Base-by-base conservation (phyloP, 2,888 invertebrate genomes). In the Callyntrura sp. region DNA sequence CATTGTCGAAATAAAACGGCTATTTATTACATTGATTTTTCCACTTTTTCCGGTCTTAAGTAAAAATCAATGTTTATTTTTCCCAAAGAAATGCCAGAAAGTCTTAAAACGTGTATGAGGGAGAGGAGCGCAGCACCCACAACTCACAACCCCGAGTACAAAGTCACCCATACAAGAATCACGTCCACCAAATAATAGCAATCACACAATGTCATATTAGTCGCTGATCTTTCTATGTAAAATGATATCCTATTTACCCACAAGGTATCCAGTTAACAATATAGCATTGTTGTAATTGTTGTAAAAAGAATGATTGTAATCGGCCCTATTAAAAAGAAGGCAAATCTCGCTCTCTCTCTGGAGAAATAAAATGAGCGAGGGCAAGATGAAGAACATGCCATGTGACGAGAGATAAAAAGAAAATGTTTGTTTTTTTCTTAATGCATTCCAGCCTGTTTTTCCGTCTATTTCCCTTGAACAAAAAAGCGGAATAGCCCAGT, bases 41-140 rank as follows among this genome's bases (percentile, higher is more conserved):
- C 48, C 57, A 55, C 25, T 28, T 79, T 79, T 79, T 79, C 79
- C 79, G 55, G 79, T 81, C 55, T 78, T 65, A 82, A 87, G 87
- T 82, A 73, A 25, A 73, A 73, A 70, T 70, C 87, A 70, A 12
- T 87, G 87, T 87, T 87, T 87, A 60, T 68, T 87, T 87, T 86
- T 65, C 79, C 79, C 86, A 79, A 68, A 70, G 17, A 57, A 28
- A 11, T 28, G 1, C 35, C 11, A 79, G 57, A 35, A 35, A 35
- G 35, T 35, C 35, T 35, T 35, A 35, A 79, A 35, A n/a, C 17
- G n/a, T n/a, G n/a, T n/a, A n/a, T n/a, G 35, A 35, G 35, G 43
- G 43, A 5, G 23, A 62, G 9, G 25, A 25, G 8, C 70, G 20
- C 11, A n/a, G n/a, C 11, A 62, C 11, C 3, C 70, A 70, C 3